phyloP scores from a whole-genome alignment of 2,888 invertebrate species.

The Abscondita cerata region DNA sequence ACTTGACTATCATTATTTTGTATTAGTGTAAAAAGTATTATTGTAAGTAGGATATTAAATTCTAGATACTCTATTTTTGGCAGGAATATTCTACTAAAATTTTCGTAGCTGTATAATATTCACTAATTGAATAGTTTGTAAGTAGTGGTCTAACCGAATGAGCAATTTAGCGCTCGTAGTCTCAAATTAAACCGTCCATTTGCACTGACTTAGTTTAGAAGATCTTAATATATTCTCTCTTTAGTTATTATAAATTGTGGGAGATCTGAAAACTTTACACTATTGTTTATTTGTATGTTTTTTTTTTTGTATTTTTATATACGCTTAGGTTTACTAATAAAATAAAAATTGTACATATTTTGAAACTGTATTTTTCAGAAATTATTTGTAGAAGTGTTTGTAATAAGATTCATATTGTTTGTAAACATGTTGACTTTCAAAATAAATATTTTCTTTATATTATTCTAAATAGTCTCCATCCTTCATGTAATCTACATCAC shows the following conservation, averaged over 20 bases:
- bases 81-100: slow-evolving; percentile 7
- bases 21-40: slow-evolving; percentile 25
- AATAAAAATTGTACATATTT: slow-evolving; percentile 14
- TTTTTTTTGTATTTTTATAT: no score
- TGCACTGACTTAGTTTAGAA: slow-evolving; percentile 43
- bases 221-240: slow-evolving; percentile 24
- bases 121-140: slow-evolving; percentile 9
- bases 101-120: neutral
- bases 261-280: slow-evolving; percentile 6
- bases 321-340: neutral
- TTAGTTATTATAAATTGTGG: slow-evolving; percentile 21
- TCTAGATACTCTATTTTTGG: slow-evolving; percentile 18
- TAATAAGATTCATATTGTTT: slow-evolving; percentile 41
- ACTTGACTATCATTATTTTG: slow-evolving; percentile 14
- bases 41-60: slow-evolving; percentile 28
- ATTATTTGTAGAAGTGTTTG: slow-evolving; percentile 8
- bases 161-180: slow-evolving; percentile 45
- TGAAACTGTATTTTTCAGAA: slow-evolving; percentile 4
- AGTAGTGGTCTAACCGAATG: slow-evolving; percentile 26
- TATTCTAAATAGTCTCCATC: neutral
- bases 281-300: neutral
- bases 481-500: slow-evolving; percentile 35
- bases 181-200: slow-evolving; percentile 55
- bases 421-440: slow-evolving; percentile 53
- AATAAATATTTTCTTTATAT: slow-evolving; percentile 48